Base-by-base conservation (phyloP, 2,888 invertebrate genomes). In the Macrosoma leucophasiata region DNA sequence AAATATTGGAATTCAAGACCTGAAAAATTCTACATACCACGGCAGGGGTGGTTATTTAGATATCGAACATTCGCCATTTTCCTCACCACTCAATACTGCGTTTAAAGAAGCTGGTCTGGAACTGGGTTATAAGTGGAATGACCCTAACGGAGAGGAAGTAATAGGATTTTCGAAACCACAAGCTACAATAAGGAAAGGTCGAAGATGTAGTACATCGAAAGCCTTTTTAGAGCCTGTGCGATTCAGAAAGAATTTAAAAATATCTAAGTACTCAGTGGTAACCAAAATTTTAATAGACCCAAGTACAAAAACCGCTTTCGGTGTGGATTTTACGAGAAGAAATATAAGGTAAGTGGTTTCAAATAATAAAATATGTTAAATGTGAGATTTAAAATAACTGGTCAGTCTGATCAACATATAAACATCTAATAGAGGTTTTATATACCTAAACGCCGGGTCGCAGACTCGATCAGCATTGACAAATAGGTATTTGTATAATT, bases 201-300 rank as follows among this genome's bases (percentile, higher is more conserved):
- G 90, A 30, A 82, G 95, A 39, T 93, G 93, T 48, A 94, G 94
- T 58, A 89, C 92, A 0, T 87, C 90, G 2, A 93, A 93, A 65
- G 94, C 94, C 0, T 95, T 92, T 62, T 74, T 94, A 9, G 86
- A 87, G 45, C 91, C 93, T 0, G 85, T 91, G 2, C 73, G 86
- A 7, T 58, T 79, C 7, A 84, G 93, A 19, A 52, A 61, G 7
- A 95, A 94, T 58, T 79, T 95, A 10, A 88, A 89, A 59, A 85
- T 95, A 2, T 88, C 91, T 0, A 90, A 90, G 62, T 77, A 84
- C 50, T 88, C 92, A 2, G 88, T 88, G 42, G 94, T 88, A 0
- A 89, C 87, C 0, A 90, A 85, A 70, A 85, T 94, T 33, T 52
- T 91, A 9, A 88, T 94, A 7, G 86, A 92, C 51, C 85, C 88